These are phyloP conservation scores for Nowickia ferox DNA, from an alignment of 2,888 invertebrate genomes.

Conservation along the genomic window DNA sequence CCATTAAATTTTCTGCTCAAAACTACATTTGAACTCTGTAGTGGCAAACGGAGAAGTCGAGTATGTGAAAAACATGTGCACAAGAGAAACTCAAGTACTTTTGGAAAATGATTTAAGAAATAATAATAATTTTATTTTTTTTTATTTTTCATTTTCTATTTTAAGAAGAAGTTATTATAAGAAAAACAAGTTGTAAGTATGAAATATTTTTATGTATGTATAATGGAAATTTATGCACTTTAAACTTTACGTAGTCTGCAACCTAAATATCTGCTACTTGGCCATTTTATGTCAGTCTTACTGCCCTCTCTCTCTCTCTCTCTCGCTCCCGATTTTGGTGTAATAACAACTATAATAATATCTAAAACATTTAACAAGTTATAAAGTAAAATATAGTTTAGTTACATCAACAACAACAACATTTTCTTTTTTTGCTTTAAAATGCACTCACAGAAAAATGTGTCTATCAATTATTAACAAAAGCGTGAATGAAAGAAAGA, in stretches of 20 bases:
- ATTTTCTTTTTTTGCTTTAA: too few relatives aligned
- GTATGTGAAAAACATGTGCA: slow-evolving; percentile 52
- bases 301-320: not conserved
- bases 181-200: slow-evolving; percentile 22
- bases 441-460: slow-evolving; percentile 32
- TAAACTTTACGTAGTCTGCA: slow-evolving; percentile 41
- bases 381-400: slow-evolving; percentile 45
- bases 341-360: slow-evolving; percentile 52
- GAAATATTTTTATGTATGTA: not conserved
- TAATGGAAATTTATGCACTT: slow-evolving; percentile 55
- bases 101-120: slow-evolving; percentile 3
- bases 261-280: slow-evolving; percentile 9
- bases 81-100: slow-evolving; percentile 41
- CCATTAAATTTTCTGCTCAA: not conserved
- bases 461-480: slow-evolving; percentile 12
- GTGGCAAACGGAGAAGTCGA: slow-evolving; percentile 25
- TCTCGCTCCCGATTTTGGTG: slow-evolving; percentile 15
- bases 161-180: slow-evolving; percentile 54
- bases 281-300: not conserved
- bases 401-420: slow-evolving; percentile 11
- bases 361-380: slow-evolving; percentile 56
- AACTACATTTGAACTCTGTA: slow-evolving; percentile 48
- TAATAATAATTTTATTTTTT: not conserved
- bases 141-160: slow-evolving; percentile 43
- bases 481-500: too few relatives aligned